phyloP scores from a whole-genome alignment of 2,797 vertebrate genomes.

The Spatula clypeata region DNA sequence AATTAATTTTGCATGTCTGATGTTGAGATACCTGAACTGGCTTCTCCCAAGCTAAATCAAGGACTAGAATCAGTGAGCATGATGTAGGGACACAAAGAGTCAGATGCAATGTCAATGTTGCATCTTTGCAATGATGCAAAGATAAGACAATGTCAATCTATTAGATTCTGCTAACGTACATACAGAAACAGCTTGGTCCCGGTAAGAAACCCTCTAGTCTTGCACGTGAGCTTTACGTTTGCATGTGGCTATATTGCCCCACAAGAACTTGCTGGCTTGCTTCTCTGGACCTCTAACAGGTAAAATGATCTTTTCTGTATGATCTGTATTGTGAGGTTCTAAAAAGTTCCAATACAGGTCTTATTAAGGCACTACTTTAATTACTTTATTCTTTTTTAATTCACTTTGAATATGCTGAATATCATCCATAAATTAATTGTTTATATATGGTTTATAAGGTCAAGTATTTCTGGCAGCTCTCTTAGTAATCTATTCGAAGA shows the following conservation, averaged over 20 bases:
- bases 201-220: background rate
- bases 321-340: background rate
- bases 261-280: background rate
- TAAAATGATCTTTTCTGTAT: background rate
- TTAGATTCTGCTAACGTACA: too few relatives aligned
- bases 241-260: background rate
- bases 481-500: background rate
- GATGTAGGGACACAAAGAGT: fast-evolving
- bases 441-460: background rate
- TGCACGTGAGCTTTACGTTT: background rate
- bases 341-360: background rate
- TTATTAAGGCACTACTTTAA: background rate
- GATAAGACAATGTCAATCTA: too few relatives aligned
- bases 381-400: background rate
- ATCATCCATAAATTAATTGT: background rate
- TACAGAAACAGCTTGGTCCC: background rate
- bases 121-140: too few relatives aligned
- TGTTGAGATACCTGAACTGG: background rate
- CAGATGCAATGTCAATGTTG: background rate
- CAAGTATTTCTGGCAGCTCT: background rate
- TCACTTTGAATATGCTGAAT: background rate
- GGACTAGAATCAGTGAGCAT: background rate
- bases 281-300: background rate
- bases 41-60: background rate
- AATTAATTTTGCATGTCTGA: background rate